A percentile compares a stretch with the other conserved stretches of the same genome.
phyloP scores from a whole-genome alignment of 2,797 vertebrate species.

The Rhinogobio ventralis region DNA sequence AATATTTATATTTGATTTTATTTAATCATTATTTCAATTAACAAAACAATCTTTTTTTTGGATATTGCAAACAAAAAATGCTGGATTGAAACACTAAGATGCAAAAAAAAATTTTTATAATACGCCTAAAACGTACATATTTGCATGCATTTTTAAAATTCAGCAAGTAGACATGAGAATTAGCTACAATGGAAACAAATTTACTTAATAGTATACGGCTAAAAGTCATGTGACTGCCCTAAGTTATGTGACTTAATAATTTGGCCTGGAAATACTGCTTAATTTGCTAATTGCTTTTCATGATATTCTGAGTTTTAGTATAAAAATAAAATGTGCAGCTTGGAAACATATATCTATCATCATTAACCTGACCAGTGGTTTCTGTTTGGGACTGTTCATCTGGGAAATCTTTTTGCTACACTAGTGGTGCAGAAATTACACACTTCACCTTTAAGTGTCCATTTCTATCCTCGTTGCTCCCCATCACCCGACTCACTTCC shows the following conservation, averaged over 20 bases:
- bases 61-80: neutral
- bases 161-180: neutral
- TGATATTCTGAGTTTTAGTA: neutral
- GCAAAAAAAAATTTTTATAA: neutral
- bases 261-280: neutral
- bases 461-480: constrained; percentile 17
- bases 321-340: neutral
- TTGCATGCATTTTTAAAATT: neutral
- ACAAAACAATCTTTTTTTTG: no score
- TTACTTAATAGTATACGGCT: neutral
- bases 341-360: neutral
- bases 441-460: constrained; percentile 22
- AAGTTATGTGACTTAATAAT: neutral
- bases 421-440: constrained; percentile 6
- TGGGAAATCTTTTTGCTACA: neutral
- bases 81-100: neutral
- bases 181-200: neutral
- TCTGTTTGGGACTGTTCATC: neutral
- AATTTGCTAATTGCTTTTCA: neutral
- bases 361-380: neutral
- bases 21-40: neutral
- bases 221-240: no score
- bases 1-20: neutral
- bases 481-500: constrained; percentile 49
- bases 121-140: neutral